Conservation (phyloP, 2,888 invertebrate species). For the Agonopterix arenella region DNA sequence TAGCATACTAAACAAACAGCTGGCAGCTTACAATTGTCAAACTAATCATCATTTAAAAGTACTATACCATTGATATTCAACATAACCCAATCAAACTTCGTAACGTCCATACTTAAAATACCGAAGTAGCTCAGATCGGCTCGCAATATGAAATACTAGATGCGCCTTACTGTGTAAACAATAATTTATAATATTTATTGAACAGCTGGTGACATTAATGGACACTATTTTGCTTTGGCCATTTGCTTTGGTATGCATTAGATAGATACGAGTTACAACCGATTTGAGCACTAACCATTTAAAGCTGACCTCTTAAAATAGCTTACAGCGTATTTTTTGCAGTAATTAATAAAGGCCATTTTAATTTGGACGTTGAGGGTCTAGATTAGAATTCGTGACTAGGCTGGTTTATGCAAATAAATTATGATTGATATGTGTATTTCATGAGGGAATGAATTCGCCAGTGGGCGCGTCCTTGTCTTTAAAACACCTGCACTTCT, state of each 20-base stretch:
- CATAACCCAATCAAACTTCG: background rate
- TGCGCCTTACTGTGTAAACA: constrained; percentile 26
- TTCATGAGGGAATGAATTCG: constrained; percentile 27
- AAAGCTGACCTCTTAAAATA: constrained; percentile 15
- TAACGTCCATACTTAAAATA: constrained; percentile 7
- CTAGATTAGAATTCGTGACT: constrained; percentile 39
- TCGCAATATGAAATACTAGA: constrained; percentile 16
- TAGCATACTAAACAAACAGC: too few relatives aligned
- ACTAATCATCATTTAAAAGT: too few relatives aligned
- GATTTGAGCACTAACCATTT: constrained; percentile 20
- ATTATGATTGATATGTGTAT: constrained; percentile 54
- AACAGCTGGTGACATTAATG: constrained; percentile 33
- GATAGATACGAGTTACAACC: constrained; percentile 3
- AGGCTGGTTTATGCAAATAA: constrained; percentile 45
- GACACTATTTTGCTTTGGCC: constrained; percentile 32
- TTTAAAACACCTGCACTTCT: constrained; percentile 21
- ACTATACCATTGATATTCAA: too few relatives aligned
- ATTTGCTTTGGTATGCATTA: constrained; percentile 30
- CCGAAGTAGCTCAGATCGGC: constrained; percentile 7
- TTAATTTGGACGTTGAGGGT: constrained; percentile 11
- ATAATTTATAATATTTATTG: constrained; percentile 38
- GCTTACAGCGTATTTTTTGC: background rate
- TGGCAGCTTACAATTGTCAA: too few relatives aligned
- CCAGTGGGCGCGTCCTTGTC: constrained; percentile 32
- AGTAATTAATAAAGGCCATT: background rate